Evolutionary conservation across 2,888 invertebrate genomes (phyloP).

Genomic region (Amphipyra tragopoginis): DNA sequence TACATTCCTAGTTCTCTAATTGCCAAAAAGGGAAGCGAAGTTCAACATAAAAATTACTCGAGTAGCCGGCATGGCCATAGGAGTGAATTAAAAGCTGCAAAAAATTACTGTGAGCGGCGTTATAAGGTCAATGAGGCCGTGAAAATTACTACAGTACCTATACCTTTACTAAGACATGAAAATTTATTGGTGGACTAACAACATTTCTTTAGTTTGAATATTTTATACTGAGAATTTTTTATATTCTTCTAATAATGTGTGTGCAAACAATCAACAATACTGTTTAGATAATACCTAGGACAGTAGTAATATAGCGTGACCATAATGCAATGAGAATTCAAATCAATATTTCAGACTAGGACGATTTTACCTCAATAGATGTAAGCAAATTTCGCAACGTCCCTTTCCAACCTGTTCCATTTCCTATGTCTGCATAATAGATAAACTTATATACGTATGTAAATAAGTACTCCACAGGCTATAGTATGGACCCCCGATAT

Average conservation of each 20-base stretch:
- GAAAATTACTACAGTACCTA: background rate
- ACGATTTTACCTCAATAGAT: conserved; percentile 74
- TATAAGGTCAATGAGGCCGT: background rate
- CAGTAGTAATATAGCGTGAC: conserved; percentile 34
- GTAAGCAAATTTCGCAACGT: conserved; percentile 80
- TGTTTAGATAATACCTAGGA: background rate
- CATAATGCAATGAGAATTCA: conserved; percentile 54
- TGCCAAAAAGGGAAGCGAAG: too few species aligned
- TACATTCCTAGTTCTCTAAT: too few species aligned
- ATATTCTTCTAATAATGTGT: too few species aligned
- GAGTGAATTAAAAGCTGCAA: too few species aligned
- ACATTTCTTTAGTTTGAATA: too few species aligned
- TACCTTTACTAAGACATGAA: background rate
- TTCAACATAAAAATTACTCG: too few species aligned
- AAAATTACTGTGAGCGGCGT: too few species aligned
- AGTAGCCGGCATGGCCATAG: too few species aligned
- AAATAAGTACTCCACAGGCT: conserved; percentile 85
- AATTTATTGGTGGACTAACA: too few species aligned
- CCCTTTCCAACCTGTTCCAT: conserved; percentile 83
- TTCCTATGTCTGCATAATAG: conserved; percentile 89
- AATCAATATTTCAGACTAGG: conserved; percentile 75
- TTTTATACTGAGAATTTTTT: too few species aligned
- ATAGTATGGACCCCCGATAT: conserved; percentile 83
- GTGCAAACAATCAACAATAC: too few species aligned
- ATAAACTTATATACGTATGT: conserved; percentile 88